Evolutionary conservation across 2,113 vertebrate species (phyloP).

Genomic region (Lanius collurio): DNA sequence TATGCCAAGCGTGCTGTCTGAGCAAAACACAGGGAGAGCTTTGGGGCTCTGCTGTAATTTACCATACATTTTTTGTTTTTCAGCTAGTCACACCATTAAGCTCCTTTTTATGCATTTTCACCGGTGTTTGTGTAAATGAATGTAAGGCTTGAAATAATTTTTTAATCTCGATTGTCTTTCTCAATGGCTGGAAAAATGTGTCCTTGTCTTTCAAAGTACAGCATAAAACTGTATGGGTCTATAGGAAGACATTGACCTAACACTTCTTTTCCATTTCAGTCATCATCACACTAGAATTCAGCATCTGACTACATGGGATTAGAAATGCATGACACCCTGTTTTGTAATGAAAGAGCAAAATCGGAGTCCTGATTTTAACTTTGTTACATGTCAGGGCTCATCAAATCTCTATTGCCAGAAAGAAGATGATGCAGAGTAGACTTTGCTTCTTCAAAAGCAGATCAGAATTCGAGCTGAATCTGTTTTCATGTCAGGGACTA

Average conservation of each 20-base stretch:
- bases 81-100: not conserved
- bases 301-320: not conserved
- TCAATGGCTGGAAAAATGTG: not conserved
- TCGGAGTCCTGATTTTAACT: not conserved
- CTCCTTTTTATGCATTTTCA: not conserved
- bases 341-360: not conserved
- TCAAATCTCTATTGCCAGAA: not conserved
- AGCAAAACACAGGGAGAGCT: not conserved
- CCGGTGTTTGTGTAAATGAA: not conserved
- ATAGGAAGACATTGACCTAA: not conserved
- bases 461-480: not conserved
- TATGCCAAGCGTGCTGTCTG: not conserved
- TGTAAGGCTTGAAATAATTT: not conserved
- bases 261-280: not conserved
- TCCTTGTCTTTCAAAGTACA: not conserved
- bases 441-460: not conserved
- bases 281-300: not conserved
- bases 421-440: not conserved
- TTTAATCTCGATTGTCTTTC: not conserved
- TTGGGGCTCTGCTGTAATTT: not conserved
- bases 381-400: not conserved
- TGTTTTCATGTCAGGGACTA: not conserved
- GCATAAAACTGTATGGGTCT: not conserved
- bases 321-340: not conserved
- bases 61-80: not conserved